Base-by-base conservation (phyloP, 2,888 invertebrate genomes). In the Helleia helle region DNA sequence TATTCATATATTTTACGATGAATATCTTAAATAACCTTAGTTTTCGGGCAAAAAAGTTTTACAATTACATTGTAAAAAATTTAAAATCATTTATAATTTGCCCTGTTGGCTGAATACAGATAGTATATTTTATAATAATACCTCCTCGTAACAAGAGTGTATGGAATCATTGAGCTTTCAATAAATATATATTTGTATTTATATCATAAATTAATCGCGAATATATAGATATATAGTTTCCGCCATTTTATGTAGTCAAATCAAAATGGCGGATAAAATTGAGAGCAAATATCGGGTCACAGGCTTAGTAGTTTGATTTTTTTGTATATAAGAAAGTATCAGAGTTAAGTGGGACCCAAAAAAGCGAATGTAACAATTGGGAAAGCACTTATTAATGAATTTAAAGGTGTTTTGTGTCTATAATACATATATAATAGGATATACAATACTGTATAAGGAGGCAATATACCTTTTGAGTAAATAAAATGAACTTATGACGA, bases 131-230 rank as follows among this genome's bases (percentile, higher is more conserved):
- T 50, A 54, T 51, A 49, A 54, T 51, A 49, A 50, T 48, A 56
- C 73, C 73, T 75, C 74, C 66, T 58, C 48, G 53, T 62, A 44
- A 72, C 64, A 80, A 77, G 73, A 73, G 77, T 79, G 71, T 77
- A 68, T 63, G 71, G 62, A 75, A 80, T 68, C 71, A 65, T 73
- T 73, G 80, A 81, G 80, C 80, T 81, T 81, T 70, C 67, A 62
- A 71, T 60, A 58, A 64, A 62, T 64, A 62, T 65, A 69, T 67
- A 66, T 70, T 65, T 70, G 62, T 64, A 66, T 59, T 58, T 59
- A 58, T 61, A 56, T 53, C 54, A 50, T 49, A 54, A 49, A 50
- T 48, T 51, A 52, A 49, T 50, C 46, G 53, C 54, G 49, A 43
- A 50, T 52, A 47, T 42, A 38, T 54, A 55, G 50, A 44, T 36